Conservation (phyloP, 2,113 vertebrate species). For the Lampris megalopsis region DNA sequence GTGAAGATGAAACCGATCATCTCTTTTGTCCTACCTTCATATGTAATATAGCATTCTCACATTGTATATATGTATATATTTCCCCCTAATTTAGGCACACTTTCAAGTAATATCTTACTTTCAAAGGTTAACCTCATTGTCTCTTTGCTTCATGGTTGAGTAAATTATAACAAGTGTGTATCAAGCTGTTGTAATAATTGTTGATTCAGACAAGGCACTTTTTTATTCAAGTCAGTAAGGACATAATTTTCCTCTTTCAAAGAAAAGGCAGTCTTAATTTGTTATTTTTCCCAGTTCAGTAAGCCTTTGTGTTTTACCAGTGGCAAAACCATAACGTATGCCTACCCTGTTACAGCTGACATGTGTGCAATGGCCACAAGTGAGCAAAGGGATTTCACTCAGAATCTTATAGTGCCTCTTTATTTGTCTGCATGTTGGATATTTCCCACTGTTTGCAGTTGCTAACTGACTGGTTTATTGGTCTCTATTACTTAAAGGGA, state of each 20-base stretch:
- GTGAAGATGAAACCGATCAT: slow-evolving; percentile 4
- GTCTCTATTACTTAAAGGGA: not conserved
- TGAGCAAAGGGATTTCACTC: not conserved
- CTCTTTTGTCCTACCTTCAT: slow-evolving; percentile 10
- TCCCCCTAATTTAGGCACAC: not conserved
- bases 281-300: slow-evolving; percentile 8
- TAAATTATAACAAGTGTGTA: slow-evolving; percentile 4
- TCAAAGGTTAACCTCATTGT: slow-evolving; percentile 12
- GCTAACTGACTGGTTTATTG: not conserved
- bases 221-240: slow-evolving; percentile 27
- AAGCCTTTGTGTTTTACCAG: slow-evolving; percentile 35
- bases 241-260: slow-evolving; percentile 11
- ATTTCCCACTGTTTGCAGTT: not conserved
- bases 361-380: not conserved
- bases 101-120: slow-evolving; percentile 15
- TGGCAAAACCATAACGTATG: not conserved
- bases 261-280: slow-evolving; percentile 38
- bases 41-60: slow-evolving; percentile 29
- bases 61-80: slow-evolving; percentile 39
- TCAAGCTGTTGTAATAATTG: slow-evolving; percentile 27
- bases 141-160: slow-evolving; percentile 37
- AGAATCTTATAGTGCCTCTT: not conserved
- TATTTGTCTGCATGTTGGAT: not conserved
- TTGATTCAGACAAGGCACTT: slow-evolving; percentile 65
- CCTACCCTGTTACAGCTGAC: not conserved